These are phyloP conservation scores for Cyclina sinensis DNA, from an alignment of 1,140 invertebrate species.

Conservation along the genomic window DNA sequence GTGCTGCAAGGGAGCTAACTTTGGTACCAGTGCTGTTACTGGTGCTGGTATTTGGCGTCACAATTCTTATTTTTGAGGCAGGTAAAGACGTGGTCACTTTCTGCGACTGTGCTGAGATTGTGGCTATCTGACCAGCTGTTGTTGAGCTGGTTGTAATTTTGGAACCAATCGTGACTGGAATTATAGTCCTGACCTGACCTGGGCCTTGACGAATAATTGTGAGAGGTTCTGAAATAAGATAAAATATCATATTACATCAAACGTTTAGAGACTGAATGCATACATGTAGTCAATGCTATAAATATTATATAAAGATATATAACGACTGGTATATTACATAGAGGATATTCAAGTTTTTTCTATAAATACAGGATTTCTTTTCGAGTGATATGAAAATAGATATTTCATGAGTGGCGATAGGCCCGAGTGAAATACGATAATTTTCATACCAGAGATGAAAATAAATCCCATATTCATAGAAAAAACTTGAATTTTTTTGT, in stretches of 20 bases:
- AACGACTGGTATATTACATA: no score
- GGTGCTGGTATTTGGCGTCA: constrained; percentile 49
- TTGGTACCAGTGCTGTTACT: constrained; percentile 22
- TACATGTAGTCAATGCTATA: no score
- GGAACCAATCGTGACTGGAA: constrained; percentile 44
- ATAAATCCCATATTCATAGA: no score
- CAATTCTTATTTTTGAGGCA: constrained; percentile 45
- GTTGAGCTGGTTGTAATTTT: background rate
- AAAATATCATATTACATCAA: background rate
- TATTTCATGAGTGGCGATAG: no score
- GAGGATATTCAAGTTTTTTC: no score
- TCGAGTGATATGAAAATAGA: no score
- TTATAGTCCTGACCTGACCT: constrained; percentile 52
- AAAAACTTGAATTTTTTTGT: no score
- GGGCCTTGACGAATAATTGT: constrained; percentile 64
- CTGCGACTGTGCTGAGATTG: constrained; percentile 56
- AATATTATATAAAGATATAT: no score
- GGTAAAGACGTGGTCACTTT: constrained; percentile 14
- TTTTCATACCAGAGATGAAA: no score
- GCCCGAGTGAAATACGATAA: no score
- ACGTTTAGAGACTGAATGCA: no score
- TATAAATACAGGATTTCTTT: no score
- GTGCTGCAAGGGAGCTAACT: constrained; percentile 58
- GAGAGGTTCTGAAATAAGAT: constrained; percentile 53
- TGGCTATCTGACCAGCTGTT: constrained; percentile 9